phyloP scores from a whole-genome alignment of 1,140 invertebrate genomes.

The Cotesia chilonis region DNA sequence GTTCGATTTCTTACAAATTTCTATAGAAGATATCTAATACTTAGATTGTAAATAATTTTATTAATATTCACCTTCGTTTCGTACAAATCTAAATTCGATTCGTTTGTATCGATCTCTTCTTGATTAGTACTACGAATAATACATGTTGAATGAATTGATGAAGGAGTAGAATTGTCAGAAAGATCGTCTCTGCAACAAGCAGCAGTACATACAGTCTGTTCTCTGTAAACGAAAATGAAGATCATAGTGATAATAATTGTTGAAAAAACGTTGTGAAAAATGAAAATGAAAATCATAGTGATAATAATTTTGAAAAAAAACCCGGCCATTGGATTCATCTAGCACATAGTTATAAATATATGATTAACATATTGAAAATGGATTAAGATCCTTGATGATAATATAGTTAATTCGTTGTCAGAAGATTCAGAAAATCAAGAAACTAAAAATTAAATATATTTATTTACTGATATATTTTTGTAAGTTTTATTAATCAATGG shows the following conservation, averaged over 20 bases:
- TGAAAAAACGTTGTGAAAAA: not conserved
- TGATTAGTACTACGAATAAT: slow-evolving; percentile 49
- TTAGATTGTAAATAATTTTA: not conserved
- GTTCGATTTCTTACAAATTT: too few relatives aligned
- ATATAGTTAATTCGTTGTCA: too few relatives aligned
- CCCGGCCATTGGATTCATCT: too few relatives aligned
- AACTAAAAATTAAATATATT: too few relatives aligned
- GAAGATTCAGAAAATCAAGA: too few relatives aligned
- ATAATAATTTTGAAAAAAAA: not conserved
- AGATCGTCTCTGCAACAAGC: slow-evolving; percentile 61
- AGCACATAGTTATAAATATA: too few relatives aligned
- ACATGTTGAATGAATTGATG: slow-evolving; percentile 54
- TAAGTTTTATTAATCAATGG: too few relatives aligned
- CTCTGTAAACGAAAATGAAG: slow-evolving; percentile 46
- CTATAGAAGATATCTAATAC: not conserved
- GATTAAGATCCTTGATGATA: too few relatives aligned
- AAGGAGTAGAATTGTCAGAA: slow-evolving; percentile 59
- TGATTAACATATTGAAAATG: too few relatives aligned
- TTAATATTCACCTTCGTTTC: slow-evolving; percentile 53
- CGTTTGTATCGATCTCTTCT: slow-evolving; percentile 53
- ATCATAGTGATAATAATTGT: slow-evolving; percentile 8
- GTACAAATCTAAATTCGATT: slow-evolving; percentile 57
- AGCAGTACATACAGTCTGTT: slow-evolving; percentile 59
- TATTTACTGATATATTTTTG: too few relatives aligned
- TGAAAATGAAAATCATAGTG: slow-evolving; percentile 17